Evolutionary conservation across 2,888 invertebrate genomes (phyloP).

Genomic region (Loripinus fragilis): DNA sequence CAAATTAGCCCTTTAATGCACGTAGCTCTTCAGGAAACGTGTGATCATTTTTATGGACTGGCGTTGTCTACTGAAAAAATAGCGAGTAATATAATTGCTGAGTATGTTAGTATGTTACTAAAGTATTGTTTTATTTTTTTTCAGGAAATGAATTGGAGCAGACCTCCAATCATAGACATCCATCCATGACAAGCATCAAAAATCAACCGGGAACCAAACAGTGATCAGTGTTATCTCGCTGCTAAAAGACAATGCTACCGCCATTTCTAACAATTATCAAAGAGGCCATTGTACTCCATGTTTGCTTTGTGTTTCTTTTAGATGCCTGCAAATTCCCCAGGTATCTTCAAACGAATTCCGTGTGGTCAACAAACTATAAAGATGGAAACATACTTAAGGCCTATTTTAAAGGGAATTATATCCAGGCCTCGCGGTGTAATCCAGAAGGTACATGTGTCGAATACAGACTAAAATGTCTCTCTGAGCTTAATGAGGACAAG

Average conservation of each 20-base stretch:
- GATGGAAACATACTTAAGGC: constrained; percentile 42
- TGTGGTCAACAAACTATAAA: constrained; percentile 43
- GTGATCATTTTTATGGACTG: too few relatives aligned
- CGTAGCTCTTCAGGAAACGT: too few relatives aligned
- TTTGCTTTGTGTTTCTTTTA: constrained; percentile 23
- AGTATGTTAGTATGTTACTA: too few relatives aligned
- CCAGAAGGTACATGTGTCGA: constrained; percentile 33
- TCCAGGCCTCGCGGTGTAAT: constrained; percentile 39
- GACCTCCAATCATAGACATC: too few relatives aligned
- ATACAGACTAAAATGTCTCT: constrained; percentile 58
- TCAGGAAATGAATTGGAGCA: too few relatives aligned
- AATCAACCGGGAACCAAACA: not conserved
- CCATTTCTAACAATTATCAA: not conserved
- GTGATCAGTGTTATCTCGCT: not conserved
- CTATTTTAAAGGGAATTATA: constrained; percentile 38
- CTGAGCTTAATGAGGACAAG: constrained; percentile 63
- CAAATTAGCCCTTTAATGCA: too few relatives aligned
- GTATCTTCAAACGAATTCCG: constrained; percentile 36
- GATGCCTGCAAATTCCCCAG: constrained; percentile 43
- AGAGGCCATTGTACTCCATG: not conserved
- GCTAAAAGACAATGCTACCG: not conserved
- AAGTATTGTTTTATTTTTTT: too few relatives aligned
- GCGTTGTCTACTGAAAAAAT: too few relatives aligned
- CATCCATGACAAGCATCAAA: too few relatives aligned
- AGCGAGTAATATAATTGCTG: too few relatives aligned